Evolutionary conservation across 2,113 vertebrate species (phyloP), one percentile per base, ranked within the genome.

Genomic region (Misgurnus mizolepis): DNA sequence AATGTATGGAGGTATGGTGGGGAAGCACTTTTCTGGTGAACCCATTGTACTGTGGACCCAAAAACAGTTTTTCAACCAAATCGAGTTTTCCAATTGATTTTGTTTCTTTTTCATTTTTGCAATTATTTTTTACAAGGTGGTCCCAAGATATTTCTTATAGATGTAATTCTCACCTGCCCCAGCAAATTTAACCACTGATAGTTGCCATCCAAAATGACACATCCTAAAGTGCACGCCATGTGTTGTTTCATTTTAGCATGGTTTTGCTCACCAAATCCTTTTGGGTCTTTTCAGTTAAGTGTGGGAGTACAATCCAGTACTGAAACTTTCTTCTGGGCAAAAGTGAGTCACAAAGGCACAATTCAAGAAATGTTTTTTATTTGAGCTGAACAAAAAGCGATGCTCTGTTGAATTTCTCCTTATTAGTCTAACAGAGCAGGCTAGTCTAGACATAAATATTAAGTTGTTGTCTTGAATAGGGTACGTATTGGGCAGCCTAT

Each of bases 341-440:
- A 60, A 58, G 17, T 75, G 27, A 83, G 40, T 71, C 72, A 58
- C 82, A 49, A 41, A 77, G 34, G 34, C 68, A 7, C 64, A 47
- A 5, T 76, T 68, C 50, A 66, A 55, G 61, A 73, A 27, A 6
- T 27, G 79, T 11, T 73, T 83, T 60, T 27, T 53, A 40, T 79
- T 78, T 56, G 67, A 17, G 22, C 22, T 12, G 45, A 60, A 53
- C 47, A 41, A 53, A 78, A 60, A 76, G 45, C 47, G 78, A 83
- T 80, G 72, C 56, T 27, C 73, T 62, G 76, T 80, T 84, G 58
- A 40, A 67, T 81, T 74, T 68, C 60, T 69, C 75, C 80, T 84
- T 84, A 72, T 84, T 85, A 83, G 81, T 80, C 79, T 82, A 55
- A 80, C 65, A 65, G 83, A 78, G 27, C 53, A 43, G 66, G 65